These are phyloP conservation scores for Cochlearius cochlearius DNA, from an alignment of 2,113 vertebrate species.

Conservation along the genomic window DNA sequence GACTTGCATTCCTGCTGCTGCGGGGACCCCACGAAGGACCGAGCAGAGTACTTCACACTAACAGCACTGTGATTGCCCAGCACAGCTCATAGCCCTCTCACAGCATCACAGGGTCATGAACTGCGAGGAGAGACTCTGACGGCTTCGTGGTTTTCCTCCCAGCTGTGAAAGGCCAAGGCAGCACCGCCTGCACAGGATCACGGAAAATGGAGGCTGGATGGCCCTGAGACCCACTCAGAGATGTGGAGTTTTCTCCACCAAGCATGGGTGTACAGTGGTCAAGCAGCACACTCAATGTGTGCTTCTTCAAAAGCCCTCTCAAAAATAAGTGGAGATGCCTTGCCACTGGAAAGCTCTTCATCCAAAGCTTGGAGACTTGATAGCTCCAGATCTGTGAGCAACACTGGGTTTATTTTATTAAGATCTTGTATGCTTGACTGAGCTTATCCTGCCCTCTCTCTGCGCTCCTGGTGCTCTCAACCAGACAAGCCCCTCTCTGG, in stretches of 20 bases:
- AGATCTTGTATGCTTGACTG: not conserved
- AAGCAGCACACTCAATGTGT: not conserved
- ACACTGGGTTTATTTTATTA: not conserved
- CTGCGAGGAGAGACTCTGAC: not conserved
- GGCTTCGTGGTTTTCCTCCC: not conserved
- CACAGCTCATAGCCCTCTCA: not conserved
- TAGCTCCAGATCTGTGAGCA: not conserved
- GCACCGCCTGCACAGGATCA: not conserved
- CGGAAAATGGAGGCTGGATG: not conserved
- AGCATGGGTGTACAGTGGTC: fast-evolving
- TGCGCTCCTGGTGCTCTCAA: not conserved
- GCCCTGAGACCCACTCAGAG: not conserved
- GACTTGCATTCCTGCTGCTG: not conserved
- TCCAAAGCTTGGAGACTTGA: not conserved
- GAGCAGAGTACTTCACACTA: not conserved
- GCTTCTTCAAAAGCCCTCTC: not conserved
- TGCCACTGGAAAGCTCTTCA: not conserved
- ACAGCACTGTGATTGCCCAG: not conserved
- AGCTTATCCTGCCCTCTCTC: not conserved
- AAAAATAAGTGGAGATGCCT: not conserved
- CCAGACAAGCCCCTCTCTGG: not conserved
- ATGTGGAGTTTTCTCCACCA: not conserved
- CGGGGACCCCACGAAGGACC: not conserved
- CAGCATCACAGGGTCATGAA: not conserved
- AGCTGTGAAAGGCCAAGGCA: not conserved